Evolutionary conservation across 2,113 vertebrate species (phyloP).

Genomic region (Oryzias celebensis): DNA sequence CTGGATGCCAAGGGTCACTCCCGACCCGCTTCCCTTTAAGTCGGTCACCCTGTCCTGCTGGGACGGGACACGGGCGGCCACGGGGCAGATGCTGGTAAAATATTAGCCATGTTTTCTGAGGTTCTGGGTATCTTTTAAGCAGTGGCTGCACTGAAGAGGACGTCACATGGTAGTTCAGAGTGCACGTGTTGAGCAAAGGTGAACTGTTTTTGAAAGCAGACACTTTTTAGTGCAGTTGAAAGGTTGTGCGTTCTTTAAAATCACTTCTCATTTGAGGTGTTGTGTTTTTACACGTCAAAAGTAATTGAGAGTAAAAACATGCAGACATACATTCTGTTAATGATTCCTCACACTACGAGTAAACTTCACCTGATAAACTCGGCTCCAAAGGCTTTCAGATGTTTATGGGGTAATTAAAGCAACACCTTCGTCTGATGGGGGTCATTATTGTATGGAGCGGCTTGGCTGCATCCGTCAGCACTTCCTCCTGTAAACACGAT

Average conservation of each 20-base stretch:
- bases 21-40: constrained; percentile 27
- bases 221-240: not conserved
- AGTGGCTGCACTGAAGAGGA: not conserved
- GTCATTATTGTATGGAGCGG: constrained; percentile 16
- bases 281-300: no score
- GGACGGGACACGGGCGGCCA: constrained; percentile 28
- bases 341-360: not conserved
- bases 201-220: not conserved
- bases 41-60: constrained; percentile 38
- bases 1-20: constrained; percentile 12
- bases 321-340: no score
- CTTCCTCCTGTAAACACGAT: constrained; percentile 21
- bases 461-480: constrained; percentile 30
- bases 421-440: constrained; percentile 3
- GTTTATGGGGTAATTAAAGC: constrained; percentile 22
- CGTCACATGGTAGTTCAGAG: constrained; percentile 13
- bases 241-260: not conserved
- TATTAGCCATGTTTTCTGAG: constrained; percentile 33
- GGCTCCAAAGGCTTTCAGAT: constrained; percentile 11
- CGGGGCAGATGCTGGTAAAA: constrained; percentile 24
- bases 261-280: not conserved
- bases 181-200: not conserved
- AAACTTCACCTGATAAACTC: not conserved
- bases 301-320: no score
- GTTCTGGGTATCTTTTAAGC: not conserved